Percentiles rank a stretch among this genome's conserved stretches.
phyloP scores from a whole-genome alignment of 2,797 vertebrate species.

The Helarctos malayanus region DNA sequence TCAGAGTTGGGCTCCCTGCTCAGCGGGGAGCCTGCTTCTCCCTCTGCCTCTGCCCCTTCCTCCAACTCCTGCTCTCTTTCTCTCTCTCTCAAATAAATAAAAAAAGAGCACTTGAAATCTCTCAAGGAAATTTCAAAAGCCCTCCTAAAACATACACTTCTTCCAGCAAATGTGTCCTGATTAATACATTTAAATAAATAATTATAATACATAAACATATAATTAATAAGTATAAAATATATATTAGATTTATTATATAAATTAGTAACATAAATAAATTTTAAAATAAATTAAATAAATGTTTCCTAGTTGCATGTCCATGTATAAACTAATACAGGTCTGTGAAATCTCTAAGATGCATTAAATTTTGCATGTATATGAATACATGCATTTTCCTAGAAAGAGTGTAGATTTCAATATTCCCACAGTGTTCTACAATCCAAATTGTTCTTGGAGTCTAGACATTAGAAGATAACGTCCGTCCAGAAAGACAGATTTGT shows the following conservation, averaged over 20 bases:
- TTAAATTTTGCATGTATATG: not conserved
- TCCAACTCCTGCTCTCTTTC: not conserved
- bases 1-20: not conserved
- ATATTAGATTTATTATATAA: not conserved
- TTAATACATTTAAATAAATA: not conserved
- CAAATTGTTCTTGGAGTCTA: not conserved
- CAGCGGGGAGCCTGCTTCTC: not conserved
- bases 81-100: not conserved
- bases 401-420: conserved; percentile 49
- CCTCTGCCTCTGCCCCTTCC: not conserved
- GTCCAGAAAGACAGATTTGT: conserved; percentile 27
- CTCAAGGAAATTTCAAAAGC: not conserved
- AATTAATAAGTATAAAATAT: not conserved
- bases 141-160: not conserved
- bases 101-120: not conserved
- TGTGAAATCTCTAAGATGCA: not conserved
- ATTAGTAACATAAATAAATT: not conserved
- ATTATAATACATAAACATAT: not conserved
- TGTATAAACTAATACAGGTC: not conserved
- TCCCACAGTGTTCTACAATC: not conserved
- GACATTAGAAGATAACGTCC: conserved; percentile 26
- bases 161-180: not conserved
- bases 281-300: not conserved
- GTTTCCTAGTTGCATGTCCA: not conserved
- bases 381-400: conserved; percentile 10